Evolutionary conservation across 2,888 invertebrate species (phyloP).

Genomic region (Leptinotarsa rubiginosa): DNA sequence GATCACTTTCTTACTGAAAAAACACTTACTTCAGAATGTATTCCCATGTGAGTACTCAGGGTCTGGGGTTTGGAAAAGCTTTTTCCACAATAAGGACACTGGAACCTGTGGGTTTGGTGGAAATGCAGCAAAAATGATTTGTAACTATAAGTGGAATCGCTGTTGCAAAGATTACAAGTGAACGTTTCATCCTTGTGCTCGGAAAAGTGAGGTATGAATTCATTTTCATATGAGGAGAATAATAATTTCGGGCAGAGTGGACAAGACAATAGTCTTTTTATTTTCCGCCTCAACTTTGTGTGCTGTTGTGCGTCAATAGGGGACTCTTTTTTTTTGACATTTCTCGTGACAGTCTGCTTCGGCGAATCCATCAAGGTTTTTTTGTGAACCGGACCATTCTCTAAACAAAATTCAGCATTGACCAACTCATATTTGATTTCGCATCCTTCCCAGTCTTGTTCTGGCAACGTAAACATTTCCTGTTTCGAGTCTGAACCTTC

Average conservation of each 20-base stretch:
- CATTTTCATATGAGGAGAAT: constrained; percentile 35
- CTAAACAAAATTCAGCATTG: not conserved
- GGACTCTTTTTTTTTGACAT: constrained; percentile 19
- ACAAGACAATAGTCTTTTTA: constrained; percentile 36
- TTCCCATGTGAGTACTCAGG: constrained; percentile 40
- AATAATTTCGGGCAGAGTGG: constrained; percentile 38
- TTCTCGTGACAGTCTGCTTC: constrained; percentile 1
- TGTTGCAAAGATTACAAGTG: constrained; percentile 39
- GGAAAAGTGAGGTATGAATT: constrained; percentile 32
- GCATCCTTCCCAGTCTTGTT: constrained; percentile 11
- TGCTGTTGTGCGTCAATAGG: not conserved
- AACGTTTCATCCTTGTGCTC: constrained; percentile 30
- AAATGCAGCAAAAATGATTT: constrained; percentile 44
- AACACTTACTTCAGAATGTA: constrained; percentile 39
- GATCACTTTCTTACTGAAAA: too few relatives aligned
- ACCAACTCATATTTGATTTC: not conserved
- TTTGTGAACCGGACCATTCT: not conserved
- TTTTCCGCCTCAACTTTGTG: constrained; percentile 28
- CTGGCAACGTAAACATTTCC: not conserved
- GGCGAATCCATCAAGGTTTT: not conserved
- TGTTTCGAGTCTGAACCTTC: not conserved
- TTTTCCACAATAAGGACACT: constrained; percentile 48
- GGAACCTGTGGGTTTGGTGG: constrained; percentile 38
- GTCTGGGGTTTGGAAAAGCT: constrained; percentile 43
- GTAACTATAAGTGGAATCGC: constrained; percentile 17